Conservation (phyloP, 2,113 vertebrate species). For the Lycocorax pyrrhopterus region DNA sequence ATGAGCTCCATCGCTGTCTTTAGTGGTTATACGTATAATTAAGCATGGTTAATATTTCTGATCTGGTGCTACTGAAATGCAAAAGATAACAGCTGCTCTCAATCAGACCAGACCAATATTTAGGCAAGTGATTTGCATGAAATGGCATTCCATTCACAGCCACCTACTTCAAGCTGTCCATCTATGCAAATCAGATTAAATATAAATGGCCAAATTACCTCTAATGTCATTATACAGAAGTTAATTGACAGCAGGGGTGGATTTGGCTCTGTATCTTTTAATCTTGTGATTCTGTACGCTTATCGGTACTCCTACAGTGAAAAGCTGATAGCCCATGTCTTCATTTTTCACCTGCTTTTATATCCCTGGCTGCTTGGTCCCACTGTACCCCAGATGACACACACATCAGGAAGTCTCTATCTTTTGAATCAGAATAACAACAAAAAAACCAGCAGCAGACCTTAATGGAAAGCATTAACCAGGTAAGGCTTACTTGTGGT, state of each 20-base stretch:
- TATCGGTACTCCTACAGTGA: neutral
- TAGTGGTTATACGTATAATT: neutral
- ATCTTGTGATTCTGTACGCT: neutral
- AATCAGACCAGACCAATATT: neutral
- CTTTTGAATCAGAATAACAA: neutral
- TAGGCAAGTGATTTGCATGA: neutral
- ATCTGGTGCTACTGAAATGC: neutral
- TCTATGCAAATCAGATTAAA: conserved; percentile 19
- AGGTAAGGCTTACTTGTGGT: neutral
- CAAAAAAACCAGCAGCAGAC: neutral
- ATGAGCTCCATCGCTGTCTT: neutral
- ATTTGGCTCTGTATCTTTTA: neutral
- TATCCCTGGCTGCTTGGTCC: neutral
- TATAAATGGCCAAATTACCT: conserved; percentile 6
- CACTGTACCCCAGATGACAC: neutral
- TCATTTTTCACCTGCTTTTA: neutral
- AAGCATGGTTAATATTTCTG: neutral
- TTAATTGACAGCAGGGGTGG: neutral
- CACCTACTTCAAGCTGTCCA: neutral
- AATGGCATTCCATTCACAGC: neutral
- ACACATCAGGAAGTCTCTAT: neutral
- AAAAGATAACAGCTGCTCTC: neutral
- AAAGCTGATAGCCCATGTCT: neutral
- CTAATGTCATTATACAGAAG: neutral
- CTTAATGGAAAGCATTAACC: neutral